Evolutionary conservation across 2,797 vertebrate genomes (phyloP).

Genomic region (Lycodopsis pacificus): DNA sequence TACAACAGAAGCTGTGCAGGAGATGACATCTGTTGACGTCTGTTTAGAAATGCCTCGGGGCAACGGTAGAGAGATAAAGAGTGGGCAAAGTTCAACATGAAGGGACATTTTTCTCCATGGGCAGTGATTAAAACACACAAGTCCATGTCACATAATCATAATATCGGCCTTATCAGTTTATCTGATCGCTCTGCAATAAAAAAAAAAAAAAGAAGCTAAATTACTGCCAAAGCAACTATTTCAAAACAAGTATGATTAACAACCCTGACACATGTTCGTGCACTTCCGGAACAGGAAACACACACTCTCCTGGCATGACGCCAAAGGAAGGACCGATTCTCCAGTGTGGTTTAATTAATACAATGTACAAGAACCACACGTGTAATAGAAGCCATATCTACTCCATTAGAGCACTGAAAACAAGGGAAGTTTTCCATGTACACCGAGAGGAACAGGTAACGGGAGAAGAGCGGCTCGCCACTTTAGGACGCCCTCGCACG

Average conservation of each 20-base stretch:
- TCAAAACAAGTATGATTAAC: conserved; percentile 17
- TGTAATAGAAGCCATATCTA: conserved; percentile 64
- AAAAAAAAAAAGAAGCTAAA: background rate
- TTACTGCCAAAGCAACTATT: background rate
- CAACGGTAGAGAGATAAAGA: background rate
- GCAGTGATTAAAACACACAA: conserved; percentile 11
- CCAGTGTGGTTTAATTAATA: conserved; percentile 62
- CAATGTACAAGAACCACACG: conserved; percentile 37
- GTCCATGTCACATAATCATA: conserved; percentile 4
- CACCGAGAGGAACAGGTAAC: conserved; percentile 67
- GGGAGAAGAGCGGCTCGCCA: conserved; percentile 56
- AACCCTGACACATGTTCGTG: conserved; percentile 19
- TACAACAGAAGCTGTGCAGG: conserved; percentile 29
- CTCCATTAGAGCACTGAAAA: conserved; percentile 46
- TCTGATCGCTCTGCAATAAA: background rate
- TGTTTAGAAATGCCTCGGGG: conserved; percentile 40
- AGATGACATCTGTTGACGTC: conserved; percentile 41
- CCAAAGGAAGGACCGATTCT: conserved; percentile 15
- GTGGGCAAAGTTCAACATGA: background rate
- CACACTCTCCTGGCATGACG: conserved; percentile 4
- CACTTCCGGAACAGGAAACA: conserved; percentile 25
- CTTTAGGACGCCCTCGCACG: conserved; percentile 40
- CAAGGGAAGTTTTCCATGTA: conserved; percentile 67
- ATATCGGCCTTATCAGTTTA: background rate
- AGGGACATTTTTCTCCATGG: background rate